phyloP scores from a whole-genome alignment of 2,113 vertebrate species.

The Pterocles gutturalis region DNA sequence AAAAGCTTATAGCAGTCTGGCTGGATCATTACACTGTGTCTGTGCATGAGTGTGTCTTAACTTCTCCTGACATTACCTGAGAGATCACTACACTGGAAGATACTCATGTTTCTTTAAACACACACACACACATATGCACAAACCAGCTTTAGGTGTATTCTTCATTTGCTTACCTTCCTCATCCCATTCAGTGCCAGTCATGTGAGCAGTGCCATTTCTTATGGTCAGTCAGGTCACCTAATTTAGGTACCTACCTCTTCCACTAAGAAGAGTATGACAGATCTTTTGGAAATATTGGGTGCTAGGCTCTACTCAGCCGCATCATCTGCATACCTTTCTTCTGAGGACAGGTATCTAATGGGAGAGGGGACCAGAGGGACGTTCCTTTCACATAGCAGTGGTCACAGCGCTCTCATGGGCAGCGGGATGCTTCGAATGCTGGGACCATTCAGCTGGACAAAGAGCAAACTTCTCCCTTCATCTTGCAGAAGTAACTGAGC shows the following conservation, averaged over 20 bases:
- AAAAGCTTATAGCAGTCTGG: not conserved
- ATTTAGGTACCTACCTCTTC: not conserved
- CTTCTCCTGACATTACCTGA: slow-evolving; percentile 20
- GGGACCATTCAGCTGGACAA: not conserved
- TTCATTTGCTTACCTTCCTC: not conserved
- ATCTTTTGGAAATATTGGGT: not conserved
- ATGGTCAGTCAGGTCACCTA: not conserved
- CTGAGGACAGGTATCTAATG: not conserved
- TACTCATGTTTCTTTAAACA: not conserved
- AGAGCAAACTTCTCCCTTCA: not conserved
- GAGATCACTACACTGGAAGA: not conserved
- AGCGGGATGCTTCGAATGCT: not conserved
- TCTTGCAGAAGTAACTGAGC: not conserved
- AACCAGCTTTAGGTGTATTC: not conserved
- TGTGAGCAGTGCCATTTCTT: not conserved
- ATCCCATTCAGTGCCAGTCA: not conserved
- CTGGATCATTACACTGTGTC: not conserved
- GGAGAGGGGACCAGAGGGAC: not conserved
- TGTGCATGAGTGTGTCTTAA: not conserved
- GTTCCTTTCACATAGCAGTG: not conserved
- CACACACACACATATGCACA: not conserved
- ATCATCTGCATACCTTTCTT: not conserved
- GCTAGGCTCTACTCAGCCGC: rapidly evolving
- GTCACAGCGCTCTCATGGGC: not conserved
- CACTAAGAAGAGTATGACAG: not conserved